Evolutionary conservation across 2,113 vertebrate genomes (phyloP).

Genomic region (Stictonetta naevosa): DNA sequence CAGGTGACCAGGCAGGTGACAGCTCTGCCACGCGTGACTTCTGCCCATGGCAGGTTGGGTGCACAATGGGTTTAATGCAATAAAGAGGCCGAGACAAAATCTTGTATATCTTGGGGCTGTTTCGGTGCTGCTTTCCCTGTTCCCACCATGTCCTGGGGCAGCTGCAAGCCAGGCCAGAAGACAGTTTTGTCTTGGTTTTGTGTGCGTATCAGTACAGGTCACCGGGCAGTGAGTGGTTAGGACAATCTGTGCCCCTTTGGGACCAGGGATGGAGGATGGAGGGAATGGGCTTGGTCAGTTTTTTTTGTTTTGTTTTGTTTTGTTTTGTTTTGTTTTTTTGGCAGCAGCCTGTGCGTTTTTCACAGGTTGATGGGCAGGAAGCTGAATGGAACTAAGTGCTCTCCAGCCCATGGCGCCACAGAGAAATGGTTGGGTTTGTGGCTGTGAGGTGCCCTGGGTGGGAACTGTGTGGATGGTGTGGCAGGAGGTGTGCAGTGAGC

Average conservation of each 20-base stretch:
- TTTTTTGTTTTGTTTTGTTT: too few relatives aligned
- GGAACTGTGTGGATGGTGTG: fast-evolving
- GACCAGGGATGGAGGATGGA: neutral
- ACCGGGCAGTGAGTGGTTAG: fast-evolving
- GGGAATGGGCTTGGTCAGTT: neutral
- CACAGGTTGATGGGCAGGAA: neutral
- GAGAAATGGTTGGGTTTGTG: neutral
- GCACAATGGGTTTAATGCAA: fast-evolving
- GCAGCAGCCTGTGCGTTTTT: neutral
- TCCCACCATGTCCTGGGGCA: neutral
- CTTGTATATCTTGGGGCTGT: neutral
- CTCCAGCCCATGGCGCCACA: neutral
- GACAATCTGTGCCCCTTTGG: neutral
- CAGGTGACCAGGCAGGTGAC: neutral
- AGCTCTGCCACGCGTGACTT: neutral
- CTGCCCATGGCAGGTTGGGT: neutral
- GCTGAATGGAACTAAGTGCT: neutral
- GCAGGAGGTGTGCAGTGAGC: fast-evolving
- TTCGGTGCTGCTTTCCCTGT: neutral
- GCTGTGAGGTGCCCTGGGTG: neutral
- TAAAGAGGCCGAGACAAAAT: neutral
- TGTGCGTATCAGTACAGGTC: fast-evolving
- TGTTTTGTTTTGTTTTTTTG: neutral
- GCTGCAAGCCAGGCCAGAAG: fast-evolving
- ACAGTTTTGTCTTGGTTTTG: fast-evolving